Evolutionary conservation across 2,113 vertebrate genomes (phyloP).

Genomic region (Gopherus evgoodei): DNA sequence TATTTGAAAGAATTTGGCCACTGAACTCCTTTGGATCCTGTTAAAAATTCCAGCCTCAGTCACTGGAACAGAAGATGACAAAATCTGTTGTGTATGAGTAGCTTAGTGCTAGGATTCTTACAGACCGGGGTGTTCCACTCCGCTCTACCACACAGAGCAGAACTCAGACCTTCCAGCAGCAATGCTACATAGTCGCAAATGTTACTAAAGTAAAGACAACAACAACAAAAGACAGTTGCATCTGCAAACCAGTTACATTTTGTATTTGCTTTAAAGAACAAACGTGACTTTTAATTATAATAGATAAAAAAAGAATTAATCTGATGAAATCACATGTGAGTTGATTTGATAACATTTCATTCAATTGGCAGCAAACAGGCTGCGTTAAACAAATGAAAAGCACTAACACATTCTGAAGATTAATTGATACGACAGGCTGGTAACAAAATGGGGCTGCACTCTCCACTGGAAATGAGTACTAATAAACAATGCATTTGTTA

Average conservation of each 20-base stretch:
- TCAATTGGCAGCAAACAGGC: slow-evolving; percentile 64
- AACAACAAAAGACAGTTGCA: slow-evolving; percentile 32
- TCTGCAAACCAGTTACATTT: slow-evolving; percentile 66
- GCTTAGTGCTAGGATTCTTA: background rate
- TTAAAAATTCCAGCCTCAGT: background rate
- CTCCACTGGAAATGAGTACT: slow-evolving; percentile 65
- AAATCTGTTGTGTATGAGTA: background rate
- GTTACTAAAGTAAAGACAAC: slow-evolving; percentile 57
- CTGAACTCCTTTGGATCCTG: background rate
- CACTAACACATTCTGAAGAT: slow-evolving; percentile 51
- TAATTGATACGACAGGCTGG: slow-evolving; percentile 63
- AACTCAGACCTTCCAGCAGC: slow-evolving; percentile 10
- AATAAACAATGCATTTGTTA: slow-evolving; percentile 69
- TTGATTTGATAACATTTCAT: slow-evolving; percentile 63
- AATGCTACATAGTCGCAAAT: slow-evolving; percentile 43
- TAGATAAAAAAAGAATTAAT: slow-evolving; percentile 65
- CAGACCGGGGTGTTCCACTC: background rate
- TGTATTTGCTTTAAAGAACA: slow-evolving; percentile 70
- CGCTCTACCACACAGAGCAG: slow-evolving; percentile 10
- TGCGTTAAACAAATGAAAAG: slow-evolving; percentile 67
- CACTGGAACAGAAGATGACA: background rate
- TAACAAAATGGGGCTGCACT: slow-evolving; percentile 44
- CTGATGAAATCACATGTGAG: slow-evolving; percentile 47
- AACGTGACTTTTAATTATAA: slow-evolving; percentile 71
- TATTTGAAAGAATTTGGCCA: background rate